Evolutionary conservation across 64 coral and sea anemone genomes (phyloP).

Genomic region (Montipora cactus): DNA sequence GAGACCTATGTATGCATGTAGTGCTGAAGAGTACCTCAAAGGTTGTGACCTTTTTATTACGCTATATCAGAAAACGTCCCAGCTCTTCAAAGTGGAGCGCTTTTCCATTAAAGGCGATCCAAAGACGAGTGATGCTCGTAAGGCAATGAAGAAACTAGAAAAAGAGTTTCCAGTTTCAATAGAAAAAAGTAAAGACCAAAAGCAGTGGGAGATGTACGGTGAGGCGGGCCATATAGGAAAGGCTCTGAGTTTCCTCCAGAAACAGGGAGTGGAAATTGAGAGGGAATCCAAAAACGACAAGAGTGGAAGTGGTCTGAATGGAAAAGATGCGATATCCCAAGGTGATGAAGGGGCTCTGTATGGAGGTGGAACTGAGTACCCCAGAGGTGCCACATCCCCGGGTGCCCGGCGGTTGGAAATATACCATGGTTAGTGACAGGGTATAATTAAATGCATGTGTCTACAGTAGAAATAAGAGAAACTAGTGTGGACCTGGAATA

Average conservation of each 20-base stretch:
- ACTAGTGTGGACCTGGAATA: not conserved
- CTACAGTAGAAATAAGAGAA: not conserved
- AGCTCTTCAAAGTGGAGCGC: not conserved
- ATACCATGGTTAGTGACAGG: not conserved
- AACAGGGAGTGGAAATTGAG: not conserved
- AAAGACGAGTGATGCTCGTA: not conserved
- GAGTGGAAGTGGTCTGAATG: not conserved
- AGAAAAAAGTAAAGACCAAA: conserved; percentile 3
- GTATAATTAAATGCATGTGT: not conserved
- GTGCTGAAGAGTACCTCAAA: not conserved
- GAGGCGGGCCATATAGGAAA: not conserved
- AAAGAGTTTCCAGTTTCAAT: conserved; percentile 5
- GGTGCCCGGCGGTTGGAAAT: not conserved
- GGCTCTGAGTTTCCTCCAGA: not conserved
- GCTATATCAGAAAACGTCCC: conserved; percentile 12
- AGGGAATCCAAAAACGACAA: not conserved
- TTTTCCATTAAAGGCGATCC: conserved; percentile 12
- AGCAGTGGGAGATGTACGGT: conserved; percentile 53
- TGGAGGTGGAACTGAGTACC: not conserved
- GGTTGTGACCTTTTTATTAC: not conserved
- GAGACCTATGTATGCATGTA: not conserved
- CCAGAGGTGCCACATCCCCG: not conserved
- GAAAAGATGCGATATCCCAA: not conserved
- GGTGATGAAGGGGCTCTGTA: not conserved
- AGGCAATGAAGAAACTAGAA: not conserved